These are phyloP conservation scores for Drosophila pseudoobscura DNA, from an alignment of 1,140 invertebrate genomes.

Conservation along the genomic window DNA sequence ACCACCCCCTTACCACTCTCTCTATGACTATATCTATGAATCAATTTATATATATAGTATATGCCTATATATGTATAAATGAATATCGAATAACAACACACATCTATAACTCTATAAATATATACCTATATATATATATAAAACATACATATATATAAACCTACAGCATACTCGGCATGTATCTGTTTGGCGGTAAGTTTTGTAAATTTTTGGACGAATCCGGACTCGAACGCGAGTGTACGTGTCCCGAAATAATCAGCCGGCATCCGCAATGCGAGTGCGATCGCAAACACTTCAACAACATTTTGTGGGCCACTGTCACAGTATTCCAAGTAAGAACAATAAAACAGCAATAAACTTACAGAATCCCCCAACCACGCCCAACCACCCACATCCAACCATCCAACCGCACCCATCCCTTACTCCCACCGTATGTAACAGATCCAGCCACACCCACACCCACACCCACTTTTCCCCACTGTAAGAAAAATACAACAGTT, in stretches of 20 bases:
- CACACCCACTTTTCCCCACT: background rate
- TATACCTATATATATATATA: conserved; percentile 67
- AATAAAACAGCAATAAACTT: conserved; percentile 58
- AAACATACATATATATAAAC: conserved; percentile 80
- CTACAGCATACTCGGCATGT: conserved; percentile 97
- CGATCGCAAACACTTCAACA: conserved; percentile 98
- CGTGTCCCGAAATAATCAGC: conserved; percentile 94
- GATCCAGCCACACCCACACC: background rate
- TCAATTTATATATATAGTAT: conserved; percentile 52
- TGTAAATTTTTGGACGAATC: conserved; percentile 96
- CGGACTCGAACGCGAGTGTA: conserved; percentile 93
- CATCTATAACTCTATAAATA: conserved; percentile 52
- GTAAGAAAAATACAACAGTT: conserved; percentile 26
- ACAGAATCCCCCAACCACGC: conserved; percentile 7
- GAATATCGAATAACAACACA: conserved; percentile 53
- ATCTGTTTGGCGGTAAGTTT: conserved; percentile 99
- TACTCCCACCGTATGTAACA: too few species aligned
- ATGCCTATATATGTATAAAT: conserved; percentile 53
- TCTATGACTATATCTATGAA: conserved; percentile 56
- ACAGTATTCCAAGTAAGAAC: conserved; percentile 97
- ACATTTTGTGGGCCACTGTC: conserved; percentile 97
- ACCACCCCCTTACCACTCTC: conserved; percentile 8
- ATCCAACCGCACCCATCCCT: background rate
- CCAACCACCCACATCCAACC: background rate
- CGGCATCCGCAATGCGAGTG: conserved; percentile 94